A percentile compares a stretch with the other conserved stretches of the same genome.
phyloP scores from a whole-genome alignment of 2,797 vertebrate genomes.

The Enteromius radiatus region DNA sequence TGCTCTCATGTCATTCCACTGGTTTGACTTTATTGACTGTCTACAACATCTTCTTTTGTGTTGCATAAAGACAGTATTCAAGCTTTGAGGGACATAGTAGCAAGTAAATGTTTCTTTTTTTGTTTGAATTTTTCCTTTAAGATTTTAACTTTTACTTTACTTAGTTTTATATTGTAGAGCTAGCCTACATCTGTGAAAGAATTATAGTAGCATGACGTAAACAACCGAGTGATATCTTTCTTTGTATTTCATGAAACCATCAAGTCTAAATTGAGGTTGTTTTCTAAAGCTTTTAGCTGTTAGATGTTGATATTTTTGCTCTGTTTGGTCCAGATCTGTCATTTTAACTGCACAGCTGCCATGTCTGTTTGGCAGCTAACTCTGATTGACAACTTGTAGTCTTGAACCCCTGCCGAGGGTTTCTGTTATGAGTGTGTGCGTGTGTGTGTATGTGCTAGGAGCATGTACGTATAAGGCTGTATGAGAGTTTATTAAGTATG shows the following conservation, averaged over 20 bases:
- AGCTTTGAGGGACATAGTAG: not conserved
- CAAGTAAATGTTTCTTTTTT: not conserved
- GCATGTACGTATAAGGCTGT: not conserved
- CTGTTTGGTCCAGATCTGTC: conserved; percentile 45
- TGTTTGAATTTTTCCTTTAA: not conserved
- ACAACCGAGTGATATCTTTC: conserved; percentile 10
- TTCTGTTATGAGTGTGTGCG: not conserved
- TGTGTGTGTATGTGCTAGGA: not conserved
- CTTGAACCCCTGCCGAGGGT: conserved; percentile 21
- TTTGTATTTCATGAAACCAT: not conserved
- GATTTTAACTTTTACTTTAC: not conserved
- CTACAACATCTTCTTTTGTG: not conserved
- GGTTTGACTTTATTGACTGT: not conserved
- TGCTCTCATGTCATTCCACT: not conserved
- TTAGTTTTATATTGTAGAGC: not conserved
- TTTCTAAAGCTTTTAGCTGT: conserved; percentile 26
- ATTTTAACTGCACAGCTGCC: conserved; percentile 36
- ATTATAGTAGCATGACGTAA: conserved; percentile 1
- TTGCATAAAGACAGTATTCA: not conserved
- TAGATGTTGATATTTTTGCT: conserved; percentile 34
- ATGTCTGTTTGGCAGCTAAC: conserved; percentile 26
- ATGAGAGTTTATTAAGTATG: not conserved
- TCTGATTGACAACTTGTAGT: conserved; percentile 30
- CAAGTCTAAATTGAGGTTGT: conserved; percentile 25
- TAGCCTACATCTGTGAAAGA: not conserved